A percentile compares a stretch with the other conserved stretches of the same genome.
These are phyloP conservation scores for Drepana arcuata DNA, from an alignment of 1,140 invertebrate genomes.

Conservation along the genomic window DNA sequence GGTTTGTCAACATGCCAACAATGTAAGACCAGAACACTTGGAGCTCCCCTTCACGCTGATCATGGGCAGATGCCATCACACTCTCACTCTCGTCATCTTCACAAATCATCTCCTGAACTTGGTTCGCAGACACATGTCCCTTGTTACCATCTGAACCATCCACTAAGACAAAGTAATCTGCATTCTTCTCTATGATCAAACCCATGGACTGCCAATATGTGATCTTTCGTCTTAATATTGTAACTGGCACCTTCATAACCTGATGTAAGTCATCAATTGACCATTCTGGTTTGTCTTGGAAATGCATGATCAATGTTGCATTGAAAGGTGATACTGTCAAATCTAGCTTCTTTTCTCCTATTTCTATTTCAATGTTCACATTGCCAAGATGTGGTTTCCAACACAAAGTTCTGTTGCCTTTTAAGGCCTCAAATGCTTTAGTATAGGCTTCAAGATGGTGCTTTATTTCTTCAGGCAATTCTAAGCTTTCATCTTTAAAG, in stretches of 20 bases:
- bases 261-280: constrained; percentile 87
- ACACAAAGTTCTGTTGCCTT: constrained; percentile 93
- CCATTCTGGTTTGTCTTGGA: constrained; percentile 91
- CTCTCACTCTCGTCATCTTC: constrained; percentile 95
- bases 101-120: constrained; percentile 78
- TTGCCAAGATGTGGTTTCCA: constrained; percentile 96
- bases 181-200: constrained; percentile 81
- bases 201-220: constrained; percentile 94
- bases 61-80: constrained; percentile 92
- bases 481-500: constrained; percentile 94
- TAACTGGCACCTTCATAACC: constrained; percentile 87
- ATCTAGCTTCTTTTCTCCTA: constrained; percentile 85
- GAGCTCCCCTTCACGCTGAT: constrained; percentile 94
- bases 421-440: constrained; percentile 92
- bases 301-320: constrained; percentile 95
- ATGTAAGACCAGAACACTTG: constrained; percentile 98
- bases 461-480: constrained; percentile 86
- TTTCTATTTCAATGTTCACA: constrained; percentile 93
- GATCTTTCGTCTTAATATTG: constrained; percentile 87
- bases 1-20: constrained; percentile 95
- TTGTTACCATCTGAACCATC: constrained; percentile 75
- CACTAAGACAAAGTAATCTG: constrained; percentile 84
- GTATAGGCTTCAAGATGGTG: constrained; percentile 90
- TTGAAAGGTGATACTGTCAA: constrained; percentile 93
- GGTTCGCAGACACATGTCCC: constrained; percentile 42